Conservation (phyloP, 2,888 invertebrate genomes). For the Amphipyra berbera region DNA sequence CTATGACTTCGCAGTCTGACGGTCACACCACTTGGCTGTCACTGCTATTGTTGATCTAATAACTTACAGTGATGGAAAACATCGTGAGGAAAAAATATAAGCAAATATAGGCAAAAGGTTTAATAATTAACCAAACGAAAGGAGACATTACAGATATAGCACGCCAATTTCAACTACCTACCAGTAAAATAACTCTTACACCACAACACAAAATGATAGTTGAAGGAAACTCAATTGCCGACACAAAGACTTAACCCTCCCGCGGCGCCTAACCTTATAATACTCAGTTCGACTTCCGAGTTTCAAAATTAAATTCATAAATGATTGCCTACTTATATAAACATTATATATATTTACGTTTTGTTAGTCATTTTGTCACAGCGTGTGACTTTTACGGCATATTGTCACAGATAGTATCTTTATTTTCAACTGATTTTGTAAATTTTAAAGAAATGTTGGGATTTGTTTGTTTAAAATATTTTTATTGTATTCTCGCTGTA, state of each 20-base stretch:
- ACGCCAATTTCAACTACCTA: no score
- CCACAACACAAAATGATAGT: background rate
- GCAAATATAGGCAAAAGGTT: no score
- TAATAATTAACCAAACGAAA: no score
- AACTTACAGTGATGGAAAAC: no score
- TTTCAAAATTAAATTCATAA: conserved; percentile 42
- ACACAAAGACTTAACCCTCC: conserved; percentile 19
- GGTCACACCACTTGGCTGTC: no score
- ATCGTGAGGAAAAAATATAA: no score
- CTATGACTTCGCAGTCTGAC: no score
- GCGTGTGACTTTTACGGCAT: conserved; percentile 48
- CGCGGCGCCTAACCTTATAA: conserved; percentile 13
- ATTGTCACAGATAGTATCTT: conserved; percentile 41
- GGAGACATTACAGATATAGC: no score
- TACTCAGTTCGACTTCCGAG: conserved; percentile 24
- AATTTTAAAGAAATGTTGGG: conserved; percentile 7
- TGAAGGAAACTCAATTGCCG: conserved; percentile 11
- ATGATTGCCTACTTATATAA: conserved; percentile 43
- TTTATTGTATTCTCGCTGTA: conserved; percentile 17
- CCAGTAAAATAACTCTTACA: background rate
- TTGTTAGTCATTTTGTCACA: conserved; percentile 43
- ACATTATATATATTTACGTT: conserved; percentile 44
- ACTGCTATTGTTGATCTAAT: no score
- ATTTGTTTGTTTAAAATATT: conserved; percentile 5
- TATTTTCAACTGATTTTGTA: conserved; percentile 32